These are phyloP conservation scores for Drosophila tristis DNA, from an alignment of 1,140 invertebrate species.

Conservation along the genomic window DNA sequence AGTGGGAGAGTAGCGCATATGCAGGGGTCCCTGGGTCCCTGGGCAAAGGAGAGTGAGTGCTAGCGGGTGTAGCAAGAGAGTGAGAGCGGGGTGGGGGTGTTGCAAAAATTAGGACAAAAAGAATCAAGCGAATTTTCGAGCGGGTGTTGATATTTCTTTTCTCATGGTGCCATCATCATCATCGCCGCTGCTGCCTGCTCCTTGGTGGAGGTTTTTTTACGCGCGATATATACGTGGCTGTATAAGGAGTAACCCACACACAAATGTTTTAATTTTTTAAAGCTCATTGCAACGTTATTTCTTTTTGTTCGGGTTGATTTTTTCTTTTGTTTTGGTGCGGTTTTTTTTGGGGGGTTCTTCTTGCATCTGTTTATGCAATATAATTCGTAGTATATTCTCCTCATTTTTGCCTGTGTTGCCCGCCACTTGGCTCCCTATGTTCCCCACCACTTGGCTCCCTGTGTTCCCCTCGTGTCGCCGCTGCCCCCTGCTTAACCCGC, in stretches of 20 bases:
- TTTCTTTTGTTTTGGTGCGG: slow-evolving; percentile 20
- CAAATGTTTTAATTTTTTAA: not conserved
- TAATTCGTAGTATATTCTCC: slow-evolving; percentile 47
- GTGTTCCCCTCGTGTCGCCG: too few relatives aligned
- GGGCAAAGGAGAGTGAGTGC: too few relatives aligned
- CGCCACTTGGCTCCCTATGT: too few relatives aligned
- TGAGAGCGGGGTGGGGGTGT: not conserved
- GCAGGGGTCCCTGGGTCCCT: too few relatives aligned
- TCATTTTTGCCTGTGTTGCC: not conserved
- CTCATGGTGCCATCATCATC: slow-evolving; percentile 46
- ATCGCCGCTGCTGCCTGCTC: slow-evolving; percentile 8
- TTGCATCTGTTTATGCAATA: slow-evolving; percentile 56
- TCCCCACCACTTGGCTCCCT: too few relatives aligned
- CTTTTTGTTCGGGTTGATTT: slow-evolving; percentile 1
- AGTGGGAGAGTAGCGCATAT: too few relatives aligned
- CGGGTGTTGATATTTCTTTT: slow-evolving; percentile 63
- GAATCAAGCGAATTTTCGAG: slow-evolving; percentile 42
- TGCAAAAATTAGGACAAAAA: slow-evolving; percentile 71
- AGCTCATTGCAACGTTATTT: slow-evolving; percentile 2
- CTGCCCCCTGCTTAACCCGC: too few relatives aligned
- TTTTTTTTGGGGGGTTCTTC: slow-evolving; percentile 24
- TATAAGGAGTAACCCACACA: too few relatives aligned
- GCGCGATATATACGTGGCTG: too few relatives aligned
- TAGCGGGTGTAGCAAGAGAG: too few relatives aligned
- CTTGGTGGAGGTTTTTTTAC: slow-evolving; percentile 42